Evolutionary conservation across 2,797 vertebrate species (phyloP).

Genomic region (Melanotaenia boesemani): DNA sequence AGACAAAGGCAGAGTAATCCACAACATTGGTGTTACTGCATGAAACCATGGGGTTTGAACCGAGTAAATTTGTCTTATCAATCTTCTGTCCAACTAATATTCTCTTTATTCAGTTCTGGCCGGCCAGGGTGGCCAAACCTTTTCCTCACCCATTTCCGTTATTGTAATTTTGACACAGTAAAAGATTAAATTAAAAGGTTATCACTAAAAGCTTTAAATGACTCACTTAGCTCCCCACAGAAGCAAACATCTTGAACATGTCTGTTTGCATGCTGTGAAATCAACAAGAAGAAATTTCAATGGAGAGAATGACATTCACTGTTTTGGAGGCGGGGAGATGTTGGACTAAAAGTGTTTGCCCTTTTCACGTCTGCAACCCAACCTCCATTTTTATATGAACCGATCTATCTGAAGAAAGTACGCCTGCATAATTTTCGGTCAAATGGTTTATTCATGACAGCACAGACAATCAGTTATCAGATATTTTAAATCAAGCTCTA

Average conservation of each 20-base stretch:
- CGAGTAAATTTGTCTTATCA: too few relatives aligned
- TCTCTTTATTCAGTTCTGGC: too few relatives aligned
- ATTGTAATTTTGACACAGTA: neutral
- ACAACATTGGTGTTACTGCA: too few relatives aligned
- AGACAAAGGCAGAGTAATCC: too few relatives aligned
- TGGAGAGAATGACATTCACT: neutral
- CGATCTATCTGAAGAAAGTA: constrained; percentile 16
- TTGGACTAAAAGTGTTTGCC: neutral
- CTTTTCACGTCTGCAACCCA: constrained; percentile 13
- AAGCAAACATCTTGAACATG: constrained; percentile 4
- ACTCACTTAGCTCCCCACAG: neutral
- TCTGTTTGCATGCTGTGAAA: neutral
- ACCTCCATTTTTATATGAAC: neutral
- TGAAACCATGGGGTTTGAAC: too few relatives aligned
- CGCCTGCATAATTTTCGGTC: constrained; percentile 29
- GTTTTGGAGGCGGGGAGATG: neutral
- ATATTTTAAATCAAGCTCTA: constrained; percentile 33
- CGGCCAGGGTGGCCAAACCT: neutral
- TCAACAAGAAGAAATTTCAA: neutral
- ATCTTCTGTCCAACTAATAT: too few relatives aligned
- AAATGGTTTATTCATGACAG: constrained; percentile 53
- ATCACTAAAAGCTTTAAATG: neutral
- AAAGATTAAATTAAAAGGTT: neutral
- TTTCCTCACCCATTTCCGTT: too few relatives aligned
- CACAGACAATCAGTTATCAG: constrained; percentile 36